Conservation (phyloP, 2,888 invertebrate species). For the Arenicola marina region DNA sequence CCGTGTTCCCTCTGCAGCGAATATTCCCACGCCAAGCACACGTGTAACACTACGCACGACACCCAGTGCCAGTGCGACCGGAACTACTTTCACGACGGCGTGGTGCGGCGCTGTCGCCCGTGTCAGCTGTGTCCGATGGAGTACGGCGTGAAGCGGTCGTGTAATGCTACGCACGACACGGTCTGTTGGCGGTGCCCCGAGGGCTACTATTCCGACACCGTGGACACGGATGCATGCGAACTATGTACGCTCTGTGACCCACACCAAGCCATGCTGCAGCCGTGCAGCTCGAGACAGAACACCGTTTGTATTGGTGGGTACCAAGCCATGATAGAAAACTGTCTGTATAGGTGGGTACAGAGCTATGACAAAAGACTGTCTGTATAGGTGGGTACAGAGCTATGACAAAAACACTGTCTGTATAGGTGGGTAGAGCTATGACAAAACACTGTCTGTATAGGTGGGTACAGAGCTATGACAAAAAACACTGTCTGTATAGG, state of each 20-base stretch:
- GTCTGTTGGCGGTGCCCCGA: conserved; percentile 48
- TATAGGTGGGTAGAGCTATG: too few relatives aligned
- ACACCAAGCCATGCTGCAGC: conserved; percentile 43
- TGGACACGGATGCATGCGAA: conserved; percentile 41
- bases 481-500: too few relatives aligned
- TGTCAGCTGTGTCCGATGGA: conserved; percentile 49
- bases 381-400: too few relatives aligned
- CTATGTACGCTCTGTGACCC: conserved; percentile 45
- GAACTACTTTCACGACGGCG: conserved; percentile 43
- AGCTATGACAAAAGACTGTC: too few relatives aligned
- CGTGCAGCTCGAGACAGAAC: conserved; percentile 50
- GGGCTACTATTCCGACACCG: conserved; percentile 48
- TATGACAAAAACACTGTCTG: too few relatives aligned
- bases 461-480: too few relatives aligned
- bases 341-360: too few relatives aligned
- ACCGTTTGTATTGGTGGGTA: conserved; percentile 55
- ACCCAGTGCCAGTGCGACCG: conserved; percentile 48
- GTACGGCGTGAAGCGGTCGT: conserved; percentile 42
- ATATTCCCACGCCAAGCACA: conserved; percentile 36
- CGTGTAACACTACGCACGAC: conserved; percentile 52
- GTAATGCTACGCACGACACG: conserved; percentile 43
- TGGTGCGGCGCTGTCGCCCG: conserved; percentile 37
- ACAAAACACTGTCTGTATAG: too few relatives aligned
- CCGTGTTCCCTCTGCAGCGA: conserved; percentile 43
- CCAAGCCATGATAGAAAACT: too few relatives aligned